Evolutionary conservation across 1,140 invertebrate species (phyloP).

Genomic region (Trachelipus rathkii): DNA sequence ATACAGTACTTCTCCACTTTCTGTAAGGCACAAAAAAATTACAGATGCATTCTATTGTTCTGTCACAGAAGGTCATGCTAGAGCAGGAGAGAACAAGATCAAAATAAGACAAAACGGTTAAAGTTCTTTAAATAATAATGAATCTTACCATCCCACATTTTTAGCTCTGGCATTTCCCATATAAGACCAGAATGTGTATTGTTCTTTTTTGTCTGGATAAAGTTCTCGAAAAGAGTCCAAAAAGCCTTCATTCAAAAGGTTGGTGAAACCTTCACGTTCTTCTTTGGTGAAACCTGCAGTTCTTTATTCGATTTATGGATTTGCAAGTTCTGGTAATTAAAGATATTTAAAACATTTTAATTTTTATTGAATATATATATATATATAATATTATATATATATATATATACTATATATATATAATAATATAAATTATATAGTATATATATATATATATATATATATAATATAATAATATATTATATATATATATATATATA

Average conservation of each 20-base stretch:
- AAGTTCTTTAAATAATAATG: background rate
- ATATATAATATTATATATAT: too few relatives aligned
- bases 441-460: too few relatives aligned
- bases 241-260: slow-evolving; percentile 71
- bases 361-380: too few relatives aligned
- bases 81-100: too few relatives aligned
- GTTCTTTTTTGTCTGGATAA: slow-evolving; percentile 75
- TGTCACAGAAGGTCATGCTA: background rate
- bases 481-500: too few relatives aligned
- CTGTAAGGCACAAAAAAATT: background rate
- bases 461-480: too few relatives aligned
- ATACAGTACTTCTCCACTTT: background rate
- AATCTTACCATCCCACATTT: slow-evolving; percentile 85
- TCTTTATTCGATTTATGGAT: slow-evolving; percentile 89
- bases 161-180: slow-evolving; percentile 76
- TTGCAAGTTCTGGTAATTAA: slow-evolving; percentile 77
- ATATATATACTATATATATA: too few relatives aligned
- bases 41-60: too few relatives aligned
- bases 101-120: background rate
- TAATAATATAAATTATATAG: too few relatives aligned
- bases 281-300: slow-evolving; percentile 93
- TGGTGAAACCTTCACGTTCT: slow-evolving; percentile 84
- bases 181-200: slow-evolving; percentile 94
- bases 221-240: slow-evolving; percentile 83
- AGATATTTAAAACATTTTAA: too few relatives aligned